Evolutionary conservation across 2,888 invertebrate species (phyloP).

Genomic region (Argyra leucocephala): DNA sequence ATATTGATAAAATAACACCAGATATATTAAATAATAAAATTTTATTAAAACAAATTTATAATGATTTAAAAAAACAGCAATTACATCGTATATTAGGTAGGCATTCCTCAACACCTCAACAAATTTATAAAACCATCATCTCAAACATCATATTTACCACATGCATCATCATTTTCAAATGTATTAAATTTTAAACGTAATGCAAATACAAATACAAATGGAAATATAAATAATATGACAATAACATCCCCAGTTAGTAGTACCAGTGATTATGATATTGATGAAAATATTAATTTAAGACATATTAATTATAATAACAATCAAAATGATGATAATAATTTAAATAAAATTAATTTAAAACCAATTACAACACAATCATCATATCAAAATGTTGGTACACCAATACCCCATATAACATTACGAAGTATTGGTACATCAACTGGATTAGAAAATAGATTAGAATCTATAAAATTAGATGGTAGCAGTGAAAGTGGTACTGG

Average conservation of each 20-base stretch:
- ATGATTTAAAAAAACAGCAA: slow-evolving; percentile 38
- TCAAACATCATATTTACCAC: slow-evolving; percentile 15
- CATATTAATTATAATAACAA: no score
- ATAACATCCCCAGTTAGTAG: no score
- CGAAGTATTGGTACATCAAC: neutral
- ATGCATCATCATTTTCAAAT: slow-evolving; percentile 17
- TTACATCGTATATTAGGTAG: slow-evolving; percentile 33
- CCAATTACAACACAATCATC: neutral
- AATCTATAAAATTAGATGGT: no score
- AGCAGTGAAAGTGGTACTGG: no score
- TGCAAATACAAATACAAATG: neutral
- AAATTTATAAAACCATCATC: no score
- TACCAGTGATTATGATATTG: no score
- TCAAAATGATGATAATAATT: no score
- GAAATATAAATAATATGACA: neutral
- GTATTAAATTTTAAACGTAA: slow-evolving; percentile 17
- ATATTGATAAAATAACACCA: slow-evolving; percentile 55
- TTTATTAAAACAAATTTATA: slow-evolving; percentile 50
- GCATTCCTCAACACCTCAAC: slow-evolving; percentile 24
- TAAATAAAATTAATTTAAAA: neutral
- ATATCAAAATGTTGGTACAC: neutral
- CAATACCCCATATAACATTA: neutral
- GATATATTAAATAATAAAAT: slow-evolving; percentile 64
- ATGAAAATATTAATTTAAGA: neutral
- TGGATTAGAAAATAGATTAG: no score